Percentiles rank a stretch among this genome's conserved stretches.
Conservation (phyloP, 2,888 invertebrate species). For the Apodemia mormo region DNA sequence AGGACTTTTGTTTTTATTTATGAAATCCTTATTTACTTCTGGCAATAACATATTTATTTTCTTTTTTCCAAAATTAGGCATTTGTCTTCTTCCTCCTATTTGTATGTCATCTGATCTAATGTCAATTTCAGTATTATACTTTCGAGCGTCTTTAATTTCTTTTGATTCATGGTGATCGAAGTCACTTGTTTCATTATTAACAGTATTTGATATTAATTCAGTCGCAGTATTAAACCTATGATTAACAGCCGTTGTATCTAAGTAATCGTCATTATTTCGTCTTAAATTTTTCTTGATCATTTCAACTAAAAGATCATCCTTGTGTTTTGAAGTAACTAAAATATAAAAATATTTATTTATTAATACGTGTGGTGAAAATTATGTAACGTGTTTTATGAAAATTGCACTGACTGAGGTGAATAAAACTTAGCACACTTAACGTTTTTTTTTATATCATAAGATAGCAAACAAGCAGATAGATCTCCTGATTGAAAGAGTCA, state of each 20-base stretch:
- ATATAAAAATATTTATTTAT: no score
- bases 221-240: background rate
- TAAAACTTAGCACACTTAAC: no score
- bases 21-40: background rate
- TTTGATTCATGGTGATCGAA: background rate
- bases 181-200: background rate
- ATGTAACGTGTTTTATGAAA: no score
- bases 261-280: constrained; percentile 57
- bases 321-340: constrained; percentile 5
- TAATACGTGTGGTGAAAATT: no score
- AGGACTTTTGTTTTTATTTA: background rate
- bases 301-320: constrained; percentile 40
- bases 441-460: no score
- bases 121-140: background rate
- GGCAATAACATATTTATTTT: background rate
- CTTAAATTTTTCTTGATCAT: constrained; percentile 46
- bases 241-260: constrained; percentile 22
- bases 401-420: no score
- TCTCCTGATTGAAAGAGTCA: no score
- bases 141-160: background rate
- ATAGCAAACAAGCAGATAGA: no score
- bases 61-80: constrained; percentile 1
- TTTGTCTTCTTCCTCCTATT: background rate
- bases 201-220: background rate
- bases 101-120: background rate